These are phyloP conservation scores for Phortica okadai DNA, from an alignment of 2,888 invertebrate genomes.

Conservation along the genomic window DNA sequence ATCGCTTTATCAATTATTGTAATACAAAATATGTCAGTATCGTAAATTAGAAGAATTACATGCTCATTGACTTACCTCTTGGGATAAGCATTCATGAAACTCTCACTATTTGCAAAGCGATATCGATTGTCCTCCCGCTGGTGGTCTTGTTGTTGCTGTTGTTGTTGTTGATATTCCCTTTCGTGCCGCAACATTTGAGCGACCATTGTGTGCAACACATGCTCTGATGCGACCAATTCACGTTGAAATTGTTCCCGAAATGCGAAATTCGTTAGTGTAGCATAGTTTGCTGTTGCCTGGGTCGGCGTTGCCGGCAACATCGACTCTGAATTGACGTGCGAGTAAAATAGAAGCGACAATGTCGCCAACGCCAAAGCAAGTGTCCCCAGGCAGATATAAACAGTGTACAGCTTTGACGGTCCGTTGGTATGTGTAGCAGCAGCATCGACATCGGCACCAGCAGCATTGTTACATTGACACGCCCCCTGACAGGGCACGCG, in stretches of 20 bases:
- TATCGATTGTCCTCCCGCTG: not conserved
- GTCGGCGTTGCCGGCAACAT: slow-evolving; percentile 29
- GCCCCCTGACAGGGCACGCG: slow-evolving; percentile 45
- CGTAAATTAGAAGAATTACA: too few relatives aligned
- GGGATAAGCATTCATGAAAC: slow-evolving; percentile 32
- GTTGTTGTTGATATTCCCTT: slow-evolving; percentile 27
- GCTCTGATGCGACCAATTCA: slow-evolving; percentile 66
- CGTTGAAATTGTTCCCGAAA: slow-evolving; percentile 64
- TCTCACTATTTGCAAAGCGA: not conserved
- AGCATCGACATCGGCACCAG: slow-evolving; percentile 29
- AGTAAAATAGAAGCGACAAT: slow-evolving; percentile 69
- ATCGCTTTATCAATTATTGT: too few relatives aligned
- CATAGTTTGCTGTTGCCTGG: slow-evolving; percentile 14
- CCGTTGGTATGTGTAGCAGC: slow-evolving; percentile 31
- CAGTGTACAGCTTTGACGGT: slow-evolving; percentile 49
- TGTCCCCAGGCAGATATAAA: slow-evolving; percentile 70
- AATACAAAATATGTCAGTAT: too few relatives aligned
- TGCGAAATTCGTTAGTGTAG: slow-evolving; percentile 29
- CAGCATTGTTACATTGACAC: slow-evolving; percentile 51
- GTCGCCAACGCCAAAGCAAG: slow-evolving; percentile 68
- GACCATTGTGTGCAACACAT: slow-evolving; percentile 62
- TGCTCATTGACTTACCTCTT: not conserved
- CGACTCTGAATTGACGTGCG: slow-evolving; percentile 54
- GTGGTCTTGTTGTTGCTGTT: slow-evolving; percentile 12
- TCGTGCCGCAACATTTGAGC: slow-evolving; percentile 57